Conservation (phyloP, 2,888 invertebrate genomes). For the Dryocosmus kuriphilus region DNA sequence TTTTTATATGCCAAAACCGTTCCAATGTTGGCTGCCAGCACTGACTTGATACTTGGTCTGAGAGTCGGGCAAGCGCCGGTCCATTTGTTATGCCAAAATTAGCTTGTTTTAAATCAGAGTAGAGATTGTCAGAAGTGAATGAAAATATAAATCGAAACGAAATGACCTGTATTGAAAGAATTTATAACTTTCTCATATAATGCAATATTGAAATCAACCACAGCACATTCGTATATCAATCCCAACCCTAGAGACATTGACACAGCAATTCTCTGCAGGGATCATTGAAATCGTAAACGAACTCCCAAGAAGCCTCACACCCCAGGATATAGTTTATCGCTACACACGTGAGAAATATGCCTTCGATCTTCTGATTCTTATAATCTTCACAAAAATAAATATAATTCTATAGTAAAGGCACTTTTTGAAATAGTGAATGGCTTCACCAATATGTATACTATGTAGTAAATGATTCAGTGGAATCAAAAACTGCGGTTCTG, state of each 20-base stretch:
- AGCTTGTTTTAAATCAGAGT: background rate
- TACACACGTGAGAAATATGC: slow-evolving; percentile 20
- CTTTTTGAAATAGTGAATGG: background rate
- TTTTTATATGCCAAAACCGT: too few species aligned
- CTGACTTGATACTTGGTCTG: too few species aligned
- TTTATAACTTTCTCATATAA: slow-evolving; percentile 11
- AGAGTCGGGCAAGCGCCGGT: too few species aligned
- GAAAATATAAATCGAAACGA: slow-evolving; percentile 1
- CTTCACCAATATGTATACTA: background rate
- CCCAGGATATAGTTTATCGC: slow-evolving; percentile 22
- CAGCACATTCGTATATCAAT: background rate
- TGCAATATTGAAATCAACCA: background rate
- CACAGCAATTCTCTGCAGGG: slow-evolving; percentile 21
- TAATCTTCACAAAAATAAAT: slow-evolving; percentile 6
- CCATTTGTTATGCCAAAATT: too few species aligned
- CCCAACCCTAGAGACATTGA: background rate
- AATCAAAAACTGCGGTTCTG: background rate
- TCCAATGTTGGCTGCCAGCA: too few species aligned
- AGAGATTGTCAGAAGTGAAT: background rate
- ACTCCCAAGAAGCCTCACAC: slow-evolving; percentile 29
- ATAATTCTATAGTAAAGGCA: slow-evolving; percentile 21
- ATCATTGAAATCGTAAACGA: slow-evolving; percentile 5
- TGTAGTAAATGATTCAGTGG: background rate
- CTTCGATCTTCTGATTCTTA: slow-evolving; percentile 9
- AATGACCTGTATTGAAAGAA: slow-evolving; percentile 1